phyloP scores from a whole-genome alignment of 1,140 invertebrate species.

The Bombus huntii region DNA sequence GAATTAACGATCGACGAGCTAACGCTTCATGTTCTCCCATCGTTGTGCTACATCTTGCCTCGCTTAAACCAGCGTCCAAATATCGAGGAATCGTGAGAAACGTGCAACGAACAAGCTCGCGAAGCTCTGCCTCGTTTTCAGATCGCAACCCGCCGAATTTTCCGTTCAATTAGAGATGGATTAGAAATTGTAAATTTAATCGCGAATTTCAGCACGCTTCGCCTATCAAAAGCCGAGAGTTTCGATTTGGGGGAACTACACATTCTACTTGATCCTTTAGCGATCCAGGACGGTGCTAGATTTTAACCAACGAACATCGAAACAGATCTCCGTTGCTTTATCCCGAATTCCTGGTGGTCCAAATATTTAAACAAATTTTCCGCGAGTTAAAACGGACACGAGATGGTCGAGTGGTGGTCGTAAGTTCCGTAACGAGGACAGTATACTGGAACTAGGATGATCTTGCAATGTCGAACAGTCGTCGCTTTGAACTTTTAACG shows the following conservation, averaged over 20 bases:
- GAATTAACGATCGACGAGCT: constrained; percentile 34
- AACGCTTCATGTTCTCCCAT: background rate
- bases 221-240: constrained; percentile 20
- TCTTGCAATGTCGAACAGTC: constrained; percentile 23
- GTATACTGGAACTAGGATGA: background rate
- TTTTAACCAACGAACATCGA: constrained; percentile 1
- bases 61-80: background rate
- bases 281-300: background rate
- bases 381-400: background rate
- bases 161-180: constrained; percentile 47
- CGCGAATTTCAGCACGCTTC: constrained; percentile 30
- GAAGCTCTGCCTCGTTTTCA: background rate
- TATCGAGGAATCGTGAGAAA: background rate
- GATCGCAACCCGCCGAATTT: background rate
- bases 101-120: background rate
- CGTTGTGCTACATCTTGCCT: background rate
- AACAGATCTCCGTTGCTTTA: background rate
- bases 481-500: constrained; percentile 49
- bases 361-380: constrained; percentile 15
- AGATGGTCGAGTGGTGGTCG: no score
- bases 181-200: constrained; percentile 58
- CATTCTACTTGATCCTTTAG: constrained; percentile 3
- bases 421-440: constrained; percentile 2
- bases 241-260: background rate
- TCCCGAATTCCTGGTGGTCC: no score